Evolutionary conservation across 1,140 invertebrate genomes (phyloP).

Genomic region (Thaumetopoea pityocampa): DNA sequence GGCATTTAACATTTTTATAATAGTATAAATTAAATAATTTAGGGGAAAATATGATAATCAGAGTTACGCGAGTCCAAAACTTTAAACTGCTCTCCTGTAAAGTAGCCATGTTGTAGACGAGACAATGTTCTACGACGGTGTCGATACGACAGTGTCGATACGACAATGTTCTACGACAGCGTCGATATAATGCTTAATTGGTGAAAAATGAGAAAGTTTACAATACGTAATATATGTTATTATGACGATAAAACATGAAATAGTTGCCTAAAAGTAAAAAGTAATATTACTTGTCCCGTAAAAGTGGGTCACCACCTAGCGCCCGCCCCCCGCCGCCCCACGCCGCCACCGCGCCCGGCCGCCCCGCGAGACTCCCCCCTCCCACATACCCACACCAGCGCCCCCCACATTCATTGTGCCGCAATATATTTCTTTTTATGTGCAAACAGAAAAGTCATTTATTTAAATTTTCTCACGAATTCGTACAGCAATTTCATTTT

Average conservation of each 20-base stretch:
- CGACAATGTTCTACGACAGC: no score
- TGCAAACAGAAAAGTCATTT: conserved; percentile 76
- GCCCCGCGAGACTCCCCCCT: conserved; percentile 54
- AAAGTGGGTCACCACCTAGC: conserved; percentile 69
- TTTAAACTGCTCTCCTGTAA: no score
- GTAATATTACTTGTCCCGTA: conserved; percentile 75
- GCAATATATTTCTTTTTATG: conserved; percentile 76
- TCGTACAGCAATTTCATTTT: conserved; percentile 74
- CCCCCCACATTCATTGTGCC: conserved; percentile 72
- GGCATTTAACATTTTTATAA: no score
- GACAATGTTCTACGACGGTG: neutral
- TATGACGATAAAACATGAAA: conserved; percentile 70
- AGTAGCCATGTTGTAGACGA: no score
- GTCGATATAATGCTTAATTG: conserved; percentile 5
- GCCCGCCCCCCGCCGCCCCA: conserved; percentile 30
- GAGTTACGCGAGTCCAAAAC: no score
- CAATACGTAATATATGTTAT: conserved; percentile 52
- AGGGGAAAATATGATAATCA: no score
- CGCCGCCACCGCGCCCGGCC: conserved; percentile 46
- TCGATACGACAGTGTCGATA: neutral
- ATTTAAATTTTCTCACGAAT: conserved; percentile 76
- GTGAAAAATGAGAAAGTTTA: conserved; percentile 28
- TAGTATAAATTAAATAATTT: no score
- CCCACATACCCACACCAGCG: conserved; percentile 55
- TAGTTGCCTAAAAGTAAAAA: conserved; percentile 75